A percentile compares a stretch with the other conserved stretches of the same genome.
These are phyloP conservation scores for Erebia epiphron DNA, from an alignment of 2,888 invertebrate genomes.

Conservation along the genomic window DNA sequence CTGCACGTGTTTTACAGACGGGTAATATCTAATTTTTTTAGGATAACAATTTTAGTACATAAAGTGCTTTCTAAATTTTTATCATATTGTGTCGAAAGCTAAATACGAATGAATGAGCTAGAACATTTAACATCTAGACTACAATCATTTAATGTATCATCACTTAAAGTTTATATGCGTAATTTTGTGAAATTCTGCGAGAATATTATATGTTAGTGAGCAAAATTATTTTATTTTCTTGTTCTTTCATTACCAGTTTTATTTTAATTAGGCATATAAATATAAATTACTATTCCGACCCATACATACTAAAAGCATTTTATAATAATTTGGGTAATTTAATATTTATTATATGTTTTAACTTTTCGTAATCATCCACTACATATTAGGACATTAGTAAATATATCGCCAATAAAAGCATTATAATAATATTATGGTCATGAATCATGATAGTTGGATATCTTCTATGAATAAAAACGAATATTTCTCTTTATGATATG, in stretches of 20 bases:
- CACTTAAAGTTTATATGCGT: slow-evolving; percentile 5
- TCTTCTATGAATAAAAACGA: slow-evolving; percentile 21
- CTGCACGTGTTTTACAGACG: slow-evolving; percentile 23
- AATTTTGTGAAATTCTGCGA: not conserved
- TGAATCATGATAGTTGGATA: slow-evolving; percentile 15
- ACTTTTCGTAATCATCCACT: slow-evolving; percentile 22
- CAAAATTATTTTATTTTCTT: not conserved
- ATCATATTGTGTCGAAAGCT: slow-evolving; percentile 62
- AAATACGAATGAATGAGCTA: slow-evolving; percentile 58
- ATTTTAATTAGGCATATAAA: slow-evolving; percentile 15
- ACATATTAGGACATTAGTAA: slow-evolving; percentile 15
- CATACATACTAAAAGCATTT: slow-evolving; percentile 38
- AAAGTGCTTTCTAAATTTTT: slow-evolving; percentile 72
- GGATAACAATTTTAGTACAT: slow-evolving; percentile 59
- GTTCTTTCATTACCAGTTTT: not conserved
- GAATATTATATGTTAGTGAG: slow-evolving; percentile 2
- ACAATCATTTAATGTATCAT: slow-evolving; percentile 37
- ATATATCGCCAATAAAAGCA: slow-evolving; percentile 24
- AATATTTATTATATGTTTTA: slow-evolving; percentile 31
- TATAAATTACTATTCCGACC: slow-evolving; percentile 21
- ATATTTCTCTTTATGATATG: slow-evolving; percentile 58
- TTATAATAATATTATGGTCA: slow-evolving; percentile 5
- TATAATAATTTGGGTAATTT: slow-evolving; percentile 21
- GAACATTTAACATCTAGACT: slow-evolving; percentile 55
- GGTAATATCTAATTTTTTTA: slow-evolving; percentile 38